Base-by-base conservation (phyloP, 2,888 invertebrate genomes). In the Stomorhina lunata region DNA sequence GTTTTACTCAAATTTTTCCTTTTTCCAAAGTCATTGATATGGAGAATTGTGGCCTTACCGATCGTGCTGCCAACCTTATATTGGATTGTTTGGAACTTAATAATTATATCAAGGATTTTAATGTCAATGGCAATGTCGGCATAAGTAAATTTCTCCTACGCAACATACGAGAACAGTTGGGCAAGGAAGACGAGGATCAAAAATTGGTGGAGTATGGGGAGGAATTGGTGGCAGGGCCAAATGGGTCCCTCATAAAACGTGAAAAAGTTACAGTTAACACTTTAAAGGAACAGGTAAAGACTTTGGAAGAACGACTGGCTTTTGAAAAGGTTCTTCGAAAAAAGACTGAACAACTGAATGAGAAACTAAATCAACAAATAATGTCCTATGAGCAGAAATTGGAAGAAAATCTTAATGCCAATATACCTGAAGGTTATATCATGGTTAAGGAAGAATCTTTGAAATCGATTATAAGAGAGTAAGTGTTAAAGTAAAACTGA, bases 41-140 rank as follows among this genome's bases (percentile, higher is more conserved):
- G 87, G 96, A 96, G 87, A 93, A 94, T 85, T 96, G 96, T 87
- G 95, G 95, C 0, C 88, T 96, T 12, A 93, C 95, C 0, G 94
- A 95, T 85, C 90, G 91, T 15, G 92, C 94, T 1, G 93, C 93
- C 0, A 87, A 90, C 7, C 89, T 92, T 5, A 93, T 94, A 48
- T 86, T 95, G 6, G 93, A 93, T 40, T 92, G 94, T 80, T 89
- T 96, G 81, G 91, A 92, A 32, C 92, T 93, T 10, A 96, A 95
- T 86, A 93, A 92, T 22, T 93, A 94, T 0, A 90, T 96, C n/a
- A 93, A 93, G 48, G 92, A 96, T 6, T 91, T 95, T 20, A 96
- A 96, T 88, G 90, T 95, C 79, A 91, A 95, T 55, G 92, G 93
- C 84, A 96, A 96, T 87, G 63, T 88, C 0, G 92, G 92, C 7